Base-by-base conservation (phyloP, 2,113 vertebrate species). In the Lophura nycthemera region DNA sequence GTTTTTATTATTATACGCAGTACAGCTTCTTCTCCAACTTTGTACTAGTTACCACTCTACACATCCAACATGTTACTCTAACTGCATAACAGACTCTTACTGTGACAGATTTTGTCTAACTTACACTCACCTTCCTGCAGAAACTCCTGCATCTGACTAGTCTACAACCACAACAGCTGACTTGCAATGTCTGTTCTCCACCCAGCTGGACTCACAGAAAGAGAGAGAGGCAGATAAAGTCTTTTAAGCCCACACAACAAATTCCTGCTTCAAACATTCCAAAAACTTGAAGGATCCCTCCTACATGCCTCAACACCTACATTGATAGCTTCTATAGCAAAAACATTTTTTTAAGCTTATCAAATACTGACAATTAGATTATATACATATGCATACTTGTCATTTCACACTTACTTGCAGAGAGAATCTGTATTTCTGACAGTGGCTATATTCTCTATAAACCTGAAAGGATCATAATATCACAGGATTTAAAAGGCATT, bases 351-450 rank as follows among this genome's bases (percentile, higher is more conserved):
- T 57, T 57, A 67, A 77, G 18, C 65, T 94, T 88, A 86, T 91
- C 91, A 95, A 78, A 89, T 75, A 65, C 72, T 86, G 89, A 78
- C 88, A 88, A 88, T 94, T 66, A 83, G 61, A 83, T 81, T 54
- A 43, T 64, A 74, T 73, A 87, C 56, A 71, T 38, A 72, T n/a
- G 24, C 43, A 32, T 32, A 40, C 80, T 93, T 92, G 73, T 72
- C 32, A 93, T 86, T 88, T 95, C 70, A 75, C 83, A 88, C 59
- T 77, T 88, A 59, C 10, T 95, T 73, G 73, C 76, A 50, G 70
- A 91, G 8, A 89, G 43, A 82, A 84, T 16, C 43, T 93, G 1
- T 61, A 64, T 43, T 73, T 61, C 57, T 59, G 14, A 54, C 78
- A 61, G 48, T 36, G 32, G 71, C 9, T 86, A 60, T 42, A 56